Conservation (phyloP, 2,113 vertebrate species). For the Nycticryphes semicollaris region DNA sequence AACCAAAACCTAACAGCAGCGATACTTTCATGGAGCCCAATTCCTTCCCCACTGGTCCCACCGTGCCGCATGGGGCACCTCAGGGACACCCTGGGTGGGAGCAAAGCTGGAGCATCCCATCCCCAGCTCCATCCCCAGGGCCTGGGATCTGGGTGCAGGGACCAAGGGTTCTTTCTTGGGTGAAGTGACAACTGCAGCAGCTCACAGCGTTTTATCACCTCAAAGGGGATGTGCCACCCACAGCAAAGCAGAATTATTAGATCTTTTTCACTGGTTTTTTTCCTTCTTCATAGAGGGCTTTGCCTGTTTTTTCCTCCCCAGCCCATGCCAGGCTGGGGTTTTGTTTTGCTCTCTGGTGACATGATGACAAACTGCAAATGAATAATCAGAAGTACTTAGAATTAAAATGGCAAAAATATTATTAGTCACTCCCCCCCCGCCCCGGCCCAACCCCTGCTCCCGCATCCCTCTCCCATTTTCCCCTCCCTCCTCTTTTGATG, state of each 20-base stretch:
- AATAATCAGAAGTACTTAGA: constrained; percentile 50
- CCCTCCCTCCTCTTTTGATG: constrained; percentile 62
- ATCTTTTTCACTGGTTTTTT: background rate
- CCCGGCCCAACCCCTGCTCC: background rate
- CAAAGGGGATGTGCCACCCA: background rate
- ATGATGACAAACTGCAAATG: constrained; percentile 59
- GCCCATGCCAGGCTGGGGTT: background rate
- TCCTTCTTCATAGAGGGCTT: background rate
- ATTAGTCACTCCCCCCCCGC: constrained; percentile 17
- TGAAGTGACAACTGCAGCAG: background rate
- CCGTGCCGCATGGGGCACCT: fast-evolving
- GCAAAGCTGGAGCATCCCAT: background rate
- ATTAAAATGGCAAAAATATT: constrained; percentile 62
- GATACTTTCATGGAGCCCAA: background rate
- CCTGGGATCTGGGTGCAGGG: background rate
- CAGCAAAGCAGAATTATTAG: background rate
- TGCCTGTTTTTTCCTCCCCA: background rate
- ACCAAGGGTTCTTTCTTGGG: background rate
- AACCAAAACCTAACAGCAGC: background rate
- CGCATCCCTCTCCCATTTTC: background rate
- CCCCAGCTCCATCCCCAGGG: background rate
- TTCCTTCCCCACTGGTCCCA: fast-evolving
- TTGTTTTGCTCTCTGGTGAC: constrained; percentile 47
- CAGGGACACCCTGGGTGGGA: fast-evolving
- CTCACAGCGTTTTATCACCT: background rate